These are phyloP conservation scores for Bombus superbus DNA, from an alignment of 1,140 invertebrate species.

Conservation along the genomic window DNA sequence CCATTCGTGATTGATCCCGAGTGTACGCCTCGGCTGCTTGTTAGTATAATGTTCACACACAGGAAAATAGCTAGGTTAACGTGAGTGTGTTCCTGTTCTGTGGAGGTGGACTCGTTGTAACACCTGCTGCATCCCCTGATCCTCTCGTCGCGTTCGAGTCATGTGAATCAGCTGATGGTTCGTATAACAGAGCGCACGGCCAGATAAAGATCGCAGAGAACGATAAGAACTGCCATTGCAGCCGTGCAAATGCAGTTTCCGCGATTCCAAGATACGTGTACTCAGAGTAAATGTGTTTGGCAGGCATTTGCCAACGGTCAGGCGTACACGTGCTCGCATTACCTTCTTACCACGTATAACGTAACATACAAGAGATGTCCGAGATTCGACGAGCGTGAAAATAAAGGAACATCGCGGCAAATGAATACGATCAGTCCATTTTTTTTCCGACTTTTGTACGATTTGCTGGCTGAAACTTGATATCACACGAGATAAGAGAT, in stretches of 20 bases:
- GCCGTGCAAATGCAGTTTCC: not conserved
- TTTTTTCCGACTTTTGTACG: not conserved
- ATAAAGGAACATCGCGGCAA: not conserved
- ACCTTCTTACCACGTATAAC: too few species aligned
- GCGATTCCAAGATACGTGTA: too few species aligned
- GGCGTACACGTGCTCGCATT: slow-evolving; percentile 22
- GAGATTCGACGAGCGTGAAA: not conserved
- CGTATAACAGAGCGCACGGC: slow-evolving; percentile 4
- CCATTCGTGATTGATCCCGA: slow-evolving; percentile 58
- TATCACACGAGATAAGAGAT: too few species aligned
- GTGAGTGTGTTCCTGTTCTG: slow-evolving; percentile 35
- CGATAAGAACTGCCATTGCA: not conserved
- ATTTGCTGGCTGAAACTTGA: not conserved
- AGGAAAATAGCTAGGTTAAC: slow-evolving; percentile 20
- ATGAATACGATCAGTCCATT: not conserved
- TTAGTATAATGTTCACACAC: slow-evolving; percentile 40
- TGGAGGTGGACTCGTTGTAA: slow-evolving; percentile 32
- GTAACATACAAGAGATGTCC: too few species aligned
- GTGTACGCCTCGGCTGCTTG: slow-evolving; percentile 42
- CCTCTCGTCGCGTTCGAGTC: slow-evolving; percentile 5
- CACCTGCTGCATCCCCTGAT: slow-evolving; percentile 56
- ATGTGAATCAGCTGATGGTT: slow-evolving; percentile 43
- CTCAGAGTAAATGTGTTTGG: not conserved
- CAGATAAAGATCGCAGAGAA: not conserved
- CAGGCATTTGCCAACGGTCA: not conserved